These are phyloP conservation scores for Muscina levida DNA, from an alignment of 2,888 invertebrate species.

Conservation along the genomic window DNA sequence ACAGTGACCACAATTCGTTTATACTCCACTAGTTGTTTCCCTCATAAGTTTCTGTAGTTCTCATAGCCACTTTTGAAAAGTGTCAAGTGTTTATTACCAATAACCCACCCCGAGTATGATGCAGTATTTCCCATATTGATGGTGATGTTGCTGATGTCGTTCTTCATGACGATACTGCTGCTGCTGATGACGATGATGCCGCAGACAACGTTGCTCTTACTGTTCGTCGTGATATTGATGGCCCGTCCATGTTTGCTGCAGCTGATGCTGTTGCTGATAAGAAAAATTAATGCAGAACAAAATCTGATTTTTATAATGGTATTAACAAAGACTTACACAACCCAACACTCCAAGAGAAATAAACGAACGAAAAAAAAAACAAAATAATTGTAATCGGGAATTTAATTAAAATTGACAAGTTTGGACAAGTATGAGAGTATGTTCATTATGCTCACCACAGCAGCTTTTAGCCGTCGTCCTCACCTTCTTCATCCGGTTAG, in stretches of 20 bases:
- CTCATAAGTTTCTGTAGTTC: background rate
- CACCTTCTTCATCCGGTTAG: background rate
- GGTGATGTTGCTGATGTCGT: background rate
- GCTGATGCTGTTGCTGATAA: slow-evolving; percentile 33
- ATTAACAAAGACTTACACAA: slow-evolving; percentile 3
- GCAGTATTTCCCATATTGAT: background rate
- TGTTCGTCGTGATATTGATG: background rate
- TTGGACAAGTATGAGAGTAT: slow-evolving; percentile 44
- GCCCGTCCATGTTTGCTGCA: background rate
- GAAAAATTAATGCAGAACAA: slow-evolving; percentile 10
- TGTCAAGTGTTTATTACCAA: slow-evolving; percentile 31
- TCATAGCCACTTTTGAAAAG: background rate
- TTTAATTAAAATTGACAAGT: slow-evolving; percentile 63
- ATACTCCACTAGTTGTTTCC: too few species aligned
- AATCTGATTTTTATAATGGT: slow-evolving; percentile 40
- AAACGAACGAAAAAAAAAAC: background rate
- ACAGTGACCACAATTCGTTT: too few species aligned
- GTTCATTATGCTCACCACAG: too few species aligned
- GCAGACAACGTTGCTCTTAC: background rate
- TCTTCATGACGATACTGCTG: background rate
- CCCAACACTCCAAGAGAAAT: too few species aligned
- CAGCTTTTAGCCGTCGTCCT: background rate
- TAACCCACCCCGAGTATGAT: background rate
- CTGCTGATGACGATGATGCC: background rate
- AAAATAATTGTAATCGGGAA: slow-evolving; percentile 31